A percentile compares a stretch with the other conserved stretches of the same genome.
These are phyloP conservation scores for Andrena cerasifolii DNA, from an alignment of 1,140 invertebrate genomes.

Conservation along the genomic window DNA sequence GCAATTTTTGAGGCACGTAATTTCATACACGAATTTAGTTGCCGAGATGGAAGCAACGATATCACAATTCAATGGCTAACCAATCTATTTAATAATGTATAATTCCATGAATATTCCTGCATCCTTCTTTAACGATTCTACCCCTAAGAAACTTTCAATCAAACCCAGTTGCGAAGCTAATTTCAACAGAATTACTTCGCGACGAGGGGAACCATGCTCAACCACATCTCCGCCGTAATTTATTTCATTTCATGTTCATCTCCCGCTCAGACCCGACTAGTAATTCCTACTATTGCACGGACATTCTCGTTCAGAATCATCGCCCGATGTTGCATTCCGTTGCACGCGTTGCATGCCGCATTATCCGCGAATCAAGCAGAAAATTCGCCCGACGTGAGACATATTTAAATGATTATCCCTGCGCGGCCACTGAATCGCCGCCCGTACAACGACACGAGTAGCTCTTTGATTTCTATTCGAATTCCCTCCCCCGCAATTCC, in stretches of 20 bases:
- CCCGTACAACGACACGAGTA: not conserved
- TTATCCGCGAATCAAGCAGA: not conserved
- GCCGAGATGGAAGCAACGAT: too few relatives aligned
- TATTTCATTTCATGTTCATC: not conserved
- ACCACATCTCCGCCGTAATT: too few relatives aligned
- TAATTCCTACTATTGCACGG: not conserved
- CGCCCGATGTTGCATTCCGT: not conserved
- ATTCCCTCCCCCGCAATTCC: too few relatives aligned
- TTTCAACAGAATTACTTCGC: not conserved
- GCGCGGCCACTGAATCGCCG: not conserved
- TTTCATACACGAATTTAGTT: not conserved
- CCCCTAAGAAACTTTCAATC: not conserved
- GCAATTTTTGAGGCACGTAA: not conserved
- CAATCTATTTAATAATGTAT: too few relatives aligned
- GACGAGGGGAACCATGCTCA: not conserved
- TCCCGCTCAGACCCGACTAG: not conserved
- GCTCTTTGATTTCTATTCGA: not conserved
- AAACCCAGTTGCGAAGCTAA: not conserved
- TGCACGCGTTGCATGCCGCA: not conserved
- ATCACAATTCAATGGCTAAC: too few relatives aligned
- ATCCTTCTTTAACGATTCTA: not conserved
- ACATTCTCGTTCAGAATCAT: not conserved
- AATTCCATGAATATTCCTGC: too few relatives aligned
- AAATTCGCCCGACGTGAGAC: slow-evolving; percentile 11
- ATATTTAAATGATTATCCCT: slow-evolving; percentile 18